phyloP scores from a whole-genome alignment of 2,888 invertebrate genomes.

The Strigamia crassipes region DNA sequence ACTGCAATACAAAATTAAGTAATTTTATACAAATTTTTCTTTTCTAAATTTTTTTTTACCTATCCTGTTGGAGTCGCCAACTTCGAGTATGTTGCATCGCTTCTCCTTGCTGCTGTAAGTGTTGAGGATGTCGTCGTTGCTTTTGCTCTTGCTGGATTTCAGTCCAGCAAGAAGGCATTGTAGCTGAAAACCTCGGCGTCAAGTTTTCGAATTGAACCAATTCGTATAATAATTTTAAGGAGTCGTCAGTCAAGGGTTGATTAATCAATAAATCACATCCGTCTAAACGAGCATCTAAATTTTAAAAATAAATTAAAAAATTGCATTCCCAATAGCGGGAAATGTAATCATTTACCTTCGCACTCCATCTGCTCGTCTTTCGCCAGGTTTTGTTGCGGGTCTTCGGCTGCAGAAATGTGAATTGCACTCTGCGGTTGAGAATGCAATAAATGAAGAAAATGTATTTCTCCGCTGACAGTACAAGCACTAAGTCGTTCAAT shows the following conservation, averaged over 20 bases:
- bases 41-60: conserved; percentile 60
- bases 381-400: neutral
- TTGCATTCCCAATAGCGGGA: neutral
- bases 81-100: conserved; percentile 78
- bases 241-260: conserved; percentile 64
- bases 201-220: conserved; percentile 77
- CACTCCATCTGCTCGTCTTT: too few species aligned
- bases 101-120: conserved; percentile 69
- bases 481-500: conserved; percentile 84
- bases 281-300: conserved; percentile 34
- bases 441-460: conserved; percentile 72
- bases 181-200: conserved; percentile 76
- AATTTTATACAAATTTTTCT: neutral
- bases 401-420: neutral
- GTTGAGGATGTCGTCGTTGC: conserved; percentile 84
- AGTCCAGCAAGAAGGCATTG: conserved; percentile 91
- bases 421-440: neutral
- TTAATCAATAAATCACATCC: conserved; percentile 57
- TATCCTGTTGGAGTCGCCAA: conserved; percentile 85
- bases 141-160: conserved; percentile 90
- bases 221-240: conserved; percentile 70
- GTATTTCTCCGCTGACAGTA: conserved; percentile 77
- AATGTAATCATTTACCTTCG: neutral
- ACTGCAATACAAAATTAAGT: conserved; percentile 56
- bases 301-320: neutral